A percentile compares a stretch with the other conserved stretches of the same genome.
These are phyloP conservation scores for Serripes groenlandicus DNA, from an alignment of 2,888 invertebrate species.

Conservation along the genomic window DNA sequence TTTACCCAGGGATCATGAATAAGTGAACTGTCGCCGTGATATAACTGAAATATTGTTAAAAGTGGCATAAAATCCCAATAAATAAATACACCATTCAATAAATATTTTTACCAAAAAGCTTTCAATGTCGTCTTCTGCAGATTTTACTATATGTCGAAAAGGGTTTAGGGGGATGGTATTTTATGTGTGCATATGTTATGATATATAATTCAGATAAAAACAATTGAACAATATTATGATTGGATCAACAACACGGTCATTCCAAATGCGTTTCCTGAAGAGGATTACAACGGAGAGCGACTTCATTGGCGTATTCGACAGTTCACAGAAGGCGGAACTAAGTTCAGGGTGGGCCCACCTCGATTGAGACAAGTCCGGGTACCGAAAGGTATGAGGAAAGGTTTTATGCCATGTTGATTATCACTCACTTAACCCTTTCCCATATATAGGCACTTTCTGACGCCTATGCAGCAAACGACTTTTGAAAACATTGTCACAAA, in stretches of 20 bases:
- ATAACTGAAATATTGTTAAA: too few species aligned
- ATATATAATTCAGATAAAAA: too few species aligned
- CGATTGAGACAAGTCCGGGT: slow-evolving; percentile 67
- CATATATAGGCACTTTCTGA: not conserved
- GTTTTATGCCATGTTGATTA: too few species aligned
- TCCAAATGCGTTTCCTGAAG: slow-evolving; percentile 70
- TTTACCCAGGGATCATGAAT: too few species aligned
- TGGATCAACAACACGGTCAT: slow-evolving; percentile 73
- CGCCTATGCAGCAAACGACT: not conserved
- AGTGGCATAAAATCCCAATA: too few species aligned
- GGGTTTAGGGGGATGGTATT: too few species aligned
- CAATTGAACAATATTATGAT: slow-evolving; percentile 55
- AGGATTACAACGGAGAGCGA: slow-evolving; percentile 62
- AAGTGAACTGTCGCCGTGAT: too few species aligned
- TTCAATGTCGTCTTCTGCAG: too few species aligned
- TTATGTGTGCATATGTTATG: not conserved
- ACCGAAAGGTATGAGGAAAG: slow-evolving; percentile 54
- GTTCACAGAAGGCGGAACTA: slow-evolving; percentile 64
- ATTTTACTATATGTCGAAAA: too few species aligned
- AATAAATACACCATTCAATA: too few species aligned
- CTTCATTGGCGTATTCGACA: slow-evolving; percentile 72
- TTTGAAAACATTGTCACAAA: not conserved
- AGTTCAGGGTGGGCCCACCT: slow-evolving; percentile 72
- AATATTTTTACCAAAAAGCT: too few species aligned
- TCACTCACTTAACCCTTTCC: not conserved